phyloP scores from a whole-genome alignment of 2,113 vertebrate species.

The Siniperca knerii region DNA sequence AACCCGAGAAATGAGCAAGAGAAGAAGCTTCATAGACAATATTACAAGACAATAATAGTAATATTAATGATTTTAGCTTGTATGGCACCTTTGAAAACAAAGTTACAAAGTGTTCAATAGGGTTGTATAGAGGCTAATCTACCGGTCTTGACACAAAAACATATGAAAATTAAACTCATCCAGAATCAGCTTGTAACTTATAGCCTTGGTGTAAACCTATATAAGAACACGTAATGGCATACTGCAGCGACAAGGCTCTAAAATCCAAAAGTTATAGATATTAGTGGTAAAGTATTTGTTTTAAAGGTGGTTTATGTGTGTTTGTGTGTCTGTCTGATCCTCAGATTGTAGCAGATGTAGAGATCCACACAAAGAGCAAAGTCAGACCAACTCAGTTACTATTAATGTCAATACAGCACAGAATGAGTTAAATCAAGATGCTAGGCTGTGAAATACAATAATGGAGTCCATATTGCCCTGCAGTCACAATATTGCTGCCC shows the following conservation, averaged over 20 bases:
- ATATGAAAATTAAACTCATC: neutral
- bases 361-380: neutral
- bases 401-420: neutral
- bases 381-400: neutral
- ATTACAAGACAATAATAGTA: neutral
- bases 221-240: neutral
- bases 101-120: neutral
- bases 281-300: constrained; percentile 9
- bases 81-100: neutral
- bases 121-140: neutral
- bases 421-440: neutral
- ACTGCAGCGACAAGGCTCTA: neutral
- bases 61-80: neutral
- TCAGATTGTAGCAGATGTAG: constrained; percentile 21
- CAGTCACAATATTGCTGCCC: constrained; percentile 14
- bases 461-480: constrained; percentile 11
- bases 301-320: constrained; percentile 1
- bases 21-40: neutral
- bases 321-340: constrained; percentile 17
- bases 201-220: neutral
- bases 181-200: neutral
- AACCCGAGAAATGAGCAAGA: neutral
- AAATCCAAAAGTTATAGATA: neutral
- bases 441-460: constrained; percentile 21
- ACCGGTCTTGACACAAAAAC: neutral